Conservation (phyloP, 2,888 invertebrate species). For the Subacronicta megacephala region DNA sequence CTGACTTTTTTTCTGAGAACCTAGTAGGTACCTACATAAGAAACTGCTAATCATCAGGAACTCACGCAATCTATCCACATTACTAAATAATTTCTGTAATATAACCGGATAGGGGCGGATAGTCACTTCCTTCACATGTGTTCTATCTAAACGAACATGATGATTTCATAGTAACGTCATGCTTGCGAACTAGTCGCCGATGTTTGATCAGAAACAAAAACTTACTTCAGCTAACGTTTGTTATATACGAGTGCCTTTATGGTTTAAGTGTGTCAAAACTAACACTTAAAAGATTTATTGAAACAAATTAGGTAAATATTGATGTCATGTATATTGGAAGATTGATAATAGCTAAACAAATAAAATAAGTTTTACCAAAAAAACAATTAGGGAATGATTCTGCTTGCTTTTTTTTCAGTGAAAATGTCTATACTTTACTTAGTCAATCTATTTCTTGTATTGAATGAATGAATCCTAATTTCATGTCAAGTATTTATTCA, state of each 20-base stretch:
- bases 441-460: background rate
- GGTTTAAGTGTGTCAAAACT: background rate
- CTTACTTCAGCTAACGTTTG: constrained; percentile 8
- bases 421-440: no score
- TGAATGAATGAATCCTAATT: background rate
- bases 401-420: no score
- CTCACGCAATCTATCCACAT: constrained; percentile 18
- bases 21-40: background rate
- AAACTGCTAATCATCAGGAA: background rate
- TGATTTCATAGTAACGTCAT: constrained; percentile 55
- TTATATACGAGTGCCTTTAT: no score
- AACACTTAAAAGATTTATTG: no score
- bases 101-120: constrained; percentile 25
- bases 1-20: no score
- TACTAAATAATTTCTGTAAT: constrained; percentile 26
- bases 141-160: constrained; percentile 24
- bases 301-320: no score
- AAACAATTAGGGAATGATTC: no score
- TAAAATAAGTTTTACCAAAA: no score
- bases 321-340: no score
- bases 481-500: no score
- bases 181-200: constrained; percentile 45
- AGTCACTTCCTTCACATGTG: constrained; percentile 37
- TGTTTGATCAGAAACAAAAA: constrained; percentile 38
- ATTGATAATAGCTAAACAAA: no score